A percentile compares a stretch with the other conserved stretches of the same genome.
phyloP scores from a whole-genome alignment of 35 echinoderm and acorn worm species.

The Diadema setosum region DNA sequence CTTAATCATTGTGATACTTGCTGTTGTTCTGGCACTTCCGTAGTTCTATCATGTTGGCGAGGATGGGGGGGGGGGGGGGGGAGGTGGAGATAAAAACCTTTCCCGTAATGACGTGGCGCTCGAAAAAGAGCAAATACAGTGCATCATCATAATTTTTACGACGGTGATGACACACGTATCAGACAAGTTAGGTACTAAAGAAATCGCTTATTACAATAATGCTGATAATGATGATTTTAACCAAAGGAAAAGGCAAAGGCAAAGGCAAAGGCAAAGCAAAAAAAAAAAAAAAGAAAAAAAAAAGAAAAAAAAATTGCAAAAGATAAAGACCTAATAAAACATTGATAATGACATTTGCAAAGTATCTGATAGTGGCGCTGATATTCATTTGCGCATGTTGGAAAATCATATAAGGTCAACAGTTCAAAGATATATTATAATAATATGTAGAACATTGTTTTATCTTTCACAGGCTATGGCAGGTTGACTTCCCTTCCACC shows the following conservation, averaged over 20 bases:
- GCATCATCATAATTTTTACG: background rate
- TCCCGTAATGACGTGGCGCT: background rate
- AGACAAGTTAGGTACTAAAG: too few relatives aligned
- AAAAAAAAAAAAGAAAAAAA: background rate
- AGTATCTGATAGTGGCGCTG: background rate
- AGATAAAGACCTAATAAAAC: background rate
- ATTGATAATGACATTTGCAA: background rate
- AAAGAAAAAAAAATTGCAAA: background rate
- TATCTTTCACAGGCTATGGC: background rate
- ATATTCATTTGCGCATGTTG: too few relatives aligned
- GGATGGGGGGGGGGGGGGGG: background rate
- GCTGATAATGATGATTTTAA: too few relatives aligned
- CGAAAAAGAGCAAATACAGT: too few relatives aligned
- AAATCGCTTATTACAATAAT: too few relatives aligned
- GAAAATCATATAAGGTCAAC: background rate
- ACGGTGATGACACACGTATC: too few relatives aligned
- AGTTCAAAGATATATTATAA: background rate
- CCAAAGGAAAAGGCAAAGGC: too few relatives aligned
- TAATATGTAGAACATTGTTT: background rate
- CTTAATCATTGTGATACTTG: background rate
- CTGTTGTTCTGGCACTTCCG: background rate
- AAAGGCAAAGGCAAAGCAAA: too few relatives aligned
- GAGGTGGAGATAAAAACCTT: background rate
- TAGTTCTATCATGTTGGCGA: background rate
- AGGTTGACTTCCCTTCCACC: background rate